Evolutionary conservation across 2,888 invertebrate genomes (phyloP).

Genomic region (Pseudococcus viburni): DNA sequence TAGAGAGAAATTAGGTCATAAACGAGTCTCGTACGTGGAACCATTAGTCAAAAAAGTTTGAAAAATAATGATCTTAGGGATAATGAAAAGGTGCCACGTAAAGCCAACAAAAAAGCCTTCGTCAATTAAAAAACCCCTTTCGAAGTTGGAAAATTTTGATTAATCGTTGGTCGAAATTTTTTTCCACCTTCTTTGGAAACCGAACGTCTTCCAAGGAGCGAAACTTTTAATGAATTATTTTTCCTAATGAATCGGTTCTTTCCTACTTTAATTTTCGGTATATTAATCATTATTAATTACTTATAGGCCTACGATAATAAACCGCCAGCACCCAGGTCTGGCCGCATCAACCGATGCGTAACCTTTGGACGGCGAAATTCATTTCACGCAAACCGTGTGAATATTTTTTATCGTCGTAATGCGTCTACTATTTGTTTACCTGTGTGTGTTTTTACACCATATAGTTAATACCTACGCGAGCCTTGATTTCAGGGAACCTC

Average conservation of each 20-base stretch:
- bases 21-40: not conserved
- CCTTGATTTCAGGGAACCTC: not conserved
- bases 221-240: conserved; percentile 27
- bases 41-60: conserved; percentile 37
- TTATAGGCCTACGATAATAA: not conserved
- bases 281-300: conserved; percentile 52
- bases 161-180: conserved; percentile 46
- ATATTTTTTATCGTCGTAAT: not conserved
- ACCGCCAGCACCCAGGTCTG: not conserved
- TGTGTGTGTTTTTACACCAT: not conserved
- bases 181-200: conserved; percentile 11
- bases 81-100: conserved; percentile 2
- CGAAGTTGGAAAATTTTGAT: conserved; percentile 40
- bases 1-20: not conserved
- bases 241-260: conserved; percentile 2
- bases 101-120: not conserved
- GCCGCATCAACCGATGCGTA: not conserved
- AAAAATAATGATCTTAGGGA: conserved; percentile 46
- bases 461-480: not conserved
- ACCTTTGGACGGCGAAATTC: not conserved
- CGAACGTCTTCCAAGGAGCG: not conserved
- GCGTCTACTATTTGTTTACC: not conserved
- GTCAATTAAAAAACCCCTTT: conserved; percentile 40
- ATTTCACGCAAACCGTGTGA: conserved; percentile 21
- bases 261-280: not conserved